phyloP scores from a whole-genome alignment of 1,140 invertebrate species.

The Teleogryllus occipitalis region DNA sequence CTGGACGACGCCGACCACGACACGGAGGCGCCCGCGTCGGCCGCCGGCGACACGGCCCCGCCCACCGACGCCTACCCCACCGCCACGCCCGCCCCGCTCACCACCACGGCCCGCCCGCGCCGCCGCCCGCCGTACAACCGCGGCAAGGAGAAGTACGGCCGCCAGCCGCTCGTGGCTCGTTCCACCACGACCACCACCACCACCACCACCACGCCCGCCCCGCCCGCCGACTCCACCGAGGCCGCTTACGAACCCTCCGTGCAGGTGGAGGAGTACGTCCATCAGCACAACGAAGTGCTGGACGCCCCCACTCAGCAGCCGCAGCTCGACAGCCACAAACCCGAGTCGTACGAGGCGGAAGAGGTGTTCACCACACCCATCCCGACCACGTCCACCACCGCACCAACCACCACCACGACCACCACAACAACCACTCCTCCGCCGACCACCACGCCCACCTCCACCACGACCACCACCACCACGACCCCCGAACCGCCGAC shows the following conservation, averaged over 20 bases:
- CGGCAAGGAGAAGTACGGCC: background rate
- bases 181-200: too few relatives aligned
- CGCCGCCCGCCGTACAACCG: background rate
- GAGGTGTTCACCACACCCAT: slow-evolving; percentile 6
- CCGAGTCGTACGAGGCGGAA: background rate
- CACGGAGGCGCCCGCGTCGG: background rate
- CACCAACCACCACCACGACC: background rate
- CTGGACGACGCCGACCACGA: background rate
- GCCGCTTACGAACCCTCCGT: background rate
- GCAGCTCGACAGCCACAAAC: background rate
- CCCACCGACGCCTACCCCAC: background rate
- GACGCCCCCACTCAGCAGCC: too few relatives aligned
- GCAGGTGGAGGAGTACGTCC: background rate
- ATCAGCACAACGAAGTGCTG: background rate
- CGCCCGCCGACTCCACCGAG: too few relatives aligned
- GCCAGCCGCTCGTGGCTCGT: too few relatives aligned
- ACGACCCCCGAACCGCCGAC: background rate
- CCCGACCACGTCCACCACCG: slow-evolving; percentile 7
- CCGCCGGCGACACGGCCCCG: background rate
- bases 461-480: background rate
- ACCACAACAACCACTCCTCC: slow-evolving; percentile 12
- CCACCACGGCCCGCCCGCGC: too few relatives aligned
- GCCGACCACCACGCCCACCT: slow-evolving; percentile 7
- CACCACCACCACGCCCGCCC: too few relatives aligned
- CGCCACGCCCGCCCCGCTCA: too few relatives aligned